These are phyloP conservation scores for Natrix natrix DNA, from an alignment of 2,797 vertebrate species.

Conservation along the genomic window DNA sequence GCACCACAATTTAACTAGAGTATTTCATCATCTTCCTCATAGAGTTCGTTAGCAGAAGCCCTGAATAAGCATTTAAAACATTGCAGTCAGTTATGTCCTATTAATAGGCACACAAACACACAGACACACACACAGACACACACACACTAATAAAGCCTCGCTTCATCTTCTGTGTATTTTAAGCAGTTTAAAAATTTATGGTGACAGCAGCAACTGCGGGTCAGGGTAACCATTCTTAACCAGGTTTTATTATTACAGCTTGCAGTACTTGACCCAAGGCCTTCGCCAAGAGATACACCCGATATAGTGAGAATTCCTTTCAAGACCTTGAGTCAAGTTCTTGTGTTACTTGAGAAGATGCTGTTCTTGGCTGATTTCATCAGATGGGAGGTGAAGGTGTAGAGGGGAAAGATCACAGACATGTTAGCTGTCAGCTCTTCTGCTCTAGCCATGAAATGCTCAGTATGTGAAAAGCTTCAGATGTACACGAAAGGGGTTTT, in stretches of 20 bases:
- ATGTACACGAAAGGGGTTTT: constrained; percentile 35
- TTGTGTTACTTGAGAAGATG: constrained; percentile 28
- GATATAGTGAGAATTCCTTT: constrained; percentile 16
- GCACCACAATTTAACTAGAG: not conserved
- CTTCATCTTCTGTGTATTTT: constrained; percentile 20
- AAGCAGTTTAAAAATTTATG: constrained; percentile 25
- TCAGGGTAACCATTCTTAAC: constrained; percentile 12
- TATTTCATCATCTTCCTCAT: not conserved
- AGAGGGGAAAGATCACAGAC: constrained; percentile 26
- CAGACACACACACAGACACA: not conserved
- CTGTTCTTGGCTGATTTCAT: constrained; percentile 23
- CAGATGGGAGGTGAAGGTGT: constrained; percentile 7
- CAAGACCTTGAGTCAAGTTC: constrained; percentile 20
- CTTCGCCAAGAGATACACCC: constrained; percentile 17
- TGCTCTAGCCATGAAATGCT: not conserved
- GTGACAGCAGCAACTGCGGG: constrained; percentile 5
- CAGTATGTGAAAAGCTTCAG: constrained; percentile 43
- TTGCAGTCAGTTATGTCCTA: not conserved
- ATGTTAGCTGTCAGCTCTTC: constrained; percentile 29
- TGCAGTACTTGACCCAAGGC: constrained; percentile 9
- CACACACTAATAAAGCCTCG: not conserved
- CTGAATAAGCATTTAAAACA: not conserved
- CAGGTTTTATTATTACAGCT: not conserved
- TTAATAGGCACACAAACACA: not conserved
- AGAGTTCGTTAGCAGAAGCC: not conserved